phyloP scores from a whole-genome alignment of 2,797 vertebrate species.

The Tokudaia muenninki region DNA sequence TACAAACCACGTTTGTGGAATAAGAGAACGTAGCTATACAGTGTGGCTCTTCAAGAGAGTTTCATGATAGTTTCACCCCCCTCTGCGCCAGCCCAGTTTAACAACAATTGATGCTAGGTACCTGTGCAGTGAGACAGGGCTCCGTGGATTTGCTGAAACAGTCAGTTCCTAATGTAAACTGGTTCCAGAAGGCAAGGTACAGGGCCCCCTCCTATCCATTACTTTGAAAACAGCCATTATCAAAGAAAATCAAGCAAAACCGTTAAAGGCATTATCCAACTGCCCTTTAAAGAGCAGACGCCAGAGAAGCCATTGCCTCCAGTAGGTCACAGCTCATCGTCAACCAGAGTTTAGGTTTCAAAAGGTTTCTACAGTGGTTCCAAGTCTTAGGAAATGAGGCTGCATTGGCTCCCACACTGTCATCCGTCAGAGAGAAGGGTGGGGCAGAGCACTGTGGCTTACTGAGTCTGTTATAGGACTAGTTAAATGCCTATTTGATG shows the following conservation, averaged over 20 bases:
- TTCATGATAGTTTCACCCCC: neutral
- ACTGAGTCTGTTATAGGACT: neutral
- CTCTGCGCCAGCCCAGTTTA: neutral
- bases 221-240: neutral
- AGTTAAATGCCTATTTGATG: neutral
- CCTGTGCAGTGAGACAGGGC: neutral
- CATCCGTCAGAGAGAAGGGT: neutral
- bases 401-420: neutral
- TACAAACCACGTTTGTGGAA: neutral
- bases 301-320: neutral
- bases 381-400: neutral
- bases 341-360: conserved; percentile 1
- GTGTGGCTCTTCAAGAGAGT: neutral
- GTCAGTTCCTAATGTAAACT: conserved; percentile 15
- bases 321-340: neutral
- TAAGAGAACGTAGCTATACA: neutral
- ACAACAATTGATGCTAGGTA: neutral
- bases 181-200: neutral
- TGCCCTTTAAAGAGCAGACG: neutral
- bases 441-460: neutral
- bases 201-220: neutral
- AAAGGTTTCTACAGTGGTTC: neutral
- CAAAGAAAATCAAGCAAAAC: neutral
- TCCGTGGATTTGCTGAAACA: neutral
- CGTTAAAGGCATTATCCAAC: neutral